Evolutionary conservation across 2,888 invertebrate species (phyloP), one percentile per base, ranked within the genome.

Genomic region (Ochlodes sylvanus): DNA sequence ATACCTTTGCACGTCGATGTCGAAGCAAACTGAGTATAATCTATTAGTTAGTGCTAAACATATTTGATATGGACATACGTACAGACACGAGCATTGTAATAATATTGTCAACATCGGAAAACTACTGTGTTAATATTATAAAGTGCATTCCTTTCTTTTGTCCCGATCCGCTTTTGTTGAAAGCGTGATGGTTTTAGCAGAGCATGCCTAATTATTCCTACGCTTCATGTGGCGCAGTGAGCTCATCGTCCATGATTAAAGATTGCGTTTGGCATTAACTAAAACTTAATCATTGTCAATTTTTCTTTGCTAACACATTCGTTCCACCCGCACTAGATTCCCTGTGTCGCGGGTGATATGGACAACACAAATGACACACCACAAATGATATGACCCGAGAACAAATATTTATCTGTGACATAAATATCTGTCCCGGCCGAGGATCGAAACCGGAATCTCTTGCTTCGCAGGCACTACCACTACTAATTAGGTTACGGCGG

Each of bases 91-190:
- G 76, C 79, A 77, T 79, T 74, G 75, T 73, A 75, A 75, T 73
- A 71, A 69, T 75, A 75, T 71, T 10, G 83, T 84, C 90, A 92
- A 92, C 86, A 90, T 83, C 76, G 92, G 92, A 92, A 92, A 92
- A 92, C 77, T 92, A 92, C 92, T 44, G 42, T 54, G 34, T 19
- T 67, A 58, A 71, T 56, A 47, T 62, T 47, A 69, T 69, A 73
- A 69, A 71, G 71, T 70, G 63, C 62, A 70, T 63, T 54, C 61
- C 15, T 62, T 56, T 69, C 65, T 69, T 72, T 76, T 75, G 73
- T 76, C 67, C 60, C 62, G 14, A 27, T 38, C 17, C 10, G 58
- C 66, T 41, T 66, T 54, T 56, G 61, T 67, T 55, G 12, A 38
- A 60, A 56, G 54, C 65, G 65, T 65, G 52, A 58, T 65, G 32